These are phyloP conservation scores for Stenodera caucasica DNA, from an alignment of 2,888 invertebrate genomes.

Conservation along the genomic window DNA sequence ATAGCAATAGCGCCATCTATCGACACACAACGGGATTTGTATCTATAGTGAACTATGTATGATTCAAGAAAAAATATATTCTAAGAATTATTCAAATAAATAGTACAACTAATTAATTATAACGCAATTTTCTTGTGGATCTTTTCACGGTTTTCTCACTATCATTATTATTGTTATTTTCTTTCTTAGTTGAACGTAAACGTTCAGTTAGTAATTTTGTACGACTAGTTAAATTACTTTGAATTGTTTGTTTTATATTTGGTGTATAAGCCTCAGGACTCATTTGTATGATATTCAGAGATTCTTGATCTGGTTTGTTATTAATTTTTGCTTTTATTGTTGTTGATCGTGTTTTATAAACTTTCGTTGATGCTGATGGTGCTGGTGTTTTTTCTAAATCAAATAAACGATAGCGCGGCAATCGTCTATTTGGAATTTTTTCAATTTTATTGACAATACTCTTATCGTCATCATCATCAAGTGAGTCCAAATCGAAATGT, in stretches of 20 bases:
- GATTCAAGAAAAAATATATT: neutral
- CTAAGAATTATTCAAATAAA: no score
- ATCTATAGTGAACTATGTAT: neutral
- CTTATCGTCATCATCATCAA: neutral
- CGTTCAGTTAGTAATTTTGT: conserved; percentile 18
- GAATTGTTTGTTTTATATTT: neutral
- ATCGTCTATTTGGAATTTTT: no score
- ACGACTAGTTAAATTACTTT: conserved; percentile 7
- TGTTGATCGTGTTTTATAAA: neutral
- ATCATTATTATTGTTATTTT: neutral
- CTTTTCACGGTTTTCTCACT: neutral
- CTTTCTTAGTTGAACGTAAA: conserved; percentile 14
- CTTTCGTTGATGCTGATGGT: neutral
- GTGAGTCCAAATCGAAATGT: neutral
- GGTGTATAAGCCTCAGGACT: conserved; percentile 8
- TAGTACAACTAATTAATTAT: neutral
- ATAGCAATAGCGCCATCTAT: conserved; percentile 2
- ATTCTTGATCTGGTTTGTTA: neutral
- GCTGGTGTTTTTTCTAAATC: neutral
- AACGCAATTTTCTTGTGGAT: neutral
- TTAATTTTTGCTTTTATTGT: neutral
- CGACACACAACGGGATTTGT: neutral
- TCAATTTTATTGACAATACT: neutral
- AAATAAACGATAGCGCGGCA: neutral
- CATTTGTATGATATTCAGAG: neutral